Conservation (phyloP, 2,113 vertebrate species). For the Alexandromys fortis region DNA sequence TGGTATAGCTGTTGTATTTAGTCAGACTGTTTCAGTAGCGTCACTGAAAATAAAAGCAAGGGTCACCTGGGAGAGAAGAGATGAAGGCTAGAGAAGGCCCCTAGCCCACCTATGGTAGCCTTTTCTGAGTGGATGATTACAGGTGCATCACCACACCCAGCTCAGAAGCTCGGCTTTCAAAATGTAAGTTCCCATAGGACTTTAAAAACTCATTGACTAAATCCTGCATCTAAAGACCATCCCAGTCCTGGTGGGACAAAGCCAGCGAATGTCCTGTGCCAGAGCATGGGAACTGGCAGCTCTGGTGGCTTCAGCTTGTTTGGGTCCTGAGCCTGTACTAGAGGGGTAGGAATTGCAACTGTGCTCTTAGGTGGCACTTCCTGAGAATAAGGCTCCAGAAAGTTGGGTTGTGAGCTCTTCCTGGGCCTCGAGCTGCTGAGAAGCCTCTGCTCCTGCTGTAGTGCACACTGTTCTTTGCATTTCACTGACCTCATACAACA, state of each 20-base stretch:
- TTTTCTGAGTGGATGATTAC: neutral
- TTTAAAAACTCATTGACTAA: neutral
- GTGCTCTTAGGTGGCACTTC: neutral
- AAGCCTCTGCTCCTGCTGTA: neutral
- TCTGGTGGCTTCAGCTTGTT: neutral
- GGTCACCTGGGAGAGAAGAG: neutral
- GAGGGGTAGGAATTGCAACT: neutral
- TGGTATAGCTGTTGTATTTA: neutral
- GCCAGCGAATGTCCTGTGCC: neutral
- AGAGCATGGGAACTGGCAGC: neutral
- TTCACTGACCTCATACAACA: neutral
- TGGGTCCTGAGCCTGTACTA: neutral
- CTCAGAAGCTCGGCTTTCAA: neutral
- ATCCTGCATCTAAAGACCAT: neutral
- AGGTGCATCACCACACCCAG: neutral
- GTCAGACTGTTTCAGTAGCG: neutral
- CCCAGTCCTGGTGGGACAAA: neutral
- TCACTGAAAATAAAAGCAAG: neutral
- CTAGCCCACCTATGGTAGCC: neutral
- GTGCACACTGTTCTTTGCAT: neutral
- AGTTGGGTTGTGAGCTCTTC: slow-evolving; percentile 4
- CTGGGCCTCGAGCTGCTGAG: neutral
- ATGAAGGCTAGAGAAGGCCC: neutral
- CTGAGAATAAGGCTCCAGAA: neutral
- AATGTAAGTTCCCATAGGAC: neutral